These are phyloP conservation scores for Trichonephila inaurata DNA, from an alignment of 1,140 invertebrate genomes.

Conservation along the genomic window DNA sequence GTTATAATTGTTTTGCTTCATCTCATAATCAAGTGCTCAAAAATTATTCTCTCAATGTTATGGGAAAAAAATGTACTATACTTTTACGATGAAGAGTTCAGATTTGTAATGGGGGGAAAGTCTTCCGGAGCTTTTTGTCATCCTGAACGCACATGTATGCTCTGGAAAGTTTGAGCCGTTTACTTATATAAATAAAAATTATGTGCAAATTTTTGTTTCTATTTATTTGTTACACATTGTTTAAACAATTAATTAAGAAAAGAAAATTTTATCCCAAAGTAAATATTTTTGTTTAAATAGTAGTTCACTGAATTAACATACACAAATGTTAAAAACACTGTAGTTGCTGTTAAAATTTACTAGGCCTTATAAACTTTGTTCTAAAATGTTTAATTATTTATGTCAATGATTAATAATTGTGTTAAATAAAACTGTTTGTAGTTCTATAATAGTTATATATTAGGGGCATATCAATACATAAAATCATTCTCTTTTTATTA, in stretches of 20 bases:
- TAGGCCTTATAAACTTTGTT: too few species aligned
- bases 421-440: too few species aligned
- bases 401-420: too few species aligned
- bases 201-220: conserved; percentile 18
- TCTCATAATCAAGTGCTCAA: neutral
- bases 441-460: too few species aligned
- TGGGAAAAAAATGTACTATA: neutral
- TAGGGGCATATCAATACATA: too few species aligned
- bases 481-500: too few species aligned
- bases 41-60: neutral
- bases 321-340: too few species aligned
- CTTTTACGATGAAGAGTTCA: neutral
- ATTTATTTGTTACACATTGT: neutral
- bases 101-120: neutral
- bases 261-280: neutral
- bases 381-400: too few species aligned
- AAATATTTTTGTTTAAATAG: neutral
- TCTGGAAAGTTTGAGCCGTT: conserved; percentile 67
- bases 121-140: conserved; percentile 63
- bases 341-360: too few species aligned
- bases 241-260: too few species aligned
- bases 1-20: neutral
- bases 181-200: conserved; percentile 70
- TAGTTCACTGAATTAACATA: too few species aligned
- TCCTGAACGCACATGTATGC: conserved; percentile 70